Percentiles rank a stretch among this genome's conserved stretches.
These are phyloP conservation scores for Pseudomyrmex concolor DNA, from an alignment of 1,140 invertebrate species.

Conservation along the genomic window DNA sequence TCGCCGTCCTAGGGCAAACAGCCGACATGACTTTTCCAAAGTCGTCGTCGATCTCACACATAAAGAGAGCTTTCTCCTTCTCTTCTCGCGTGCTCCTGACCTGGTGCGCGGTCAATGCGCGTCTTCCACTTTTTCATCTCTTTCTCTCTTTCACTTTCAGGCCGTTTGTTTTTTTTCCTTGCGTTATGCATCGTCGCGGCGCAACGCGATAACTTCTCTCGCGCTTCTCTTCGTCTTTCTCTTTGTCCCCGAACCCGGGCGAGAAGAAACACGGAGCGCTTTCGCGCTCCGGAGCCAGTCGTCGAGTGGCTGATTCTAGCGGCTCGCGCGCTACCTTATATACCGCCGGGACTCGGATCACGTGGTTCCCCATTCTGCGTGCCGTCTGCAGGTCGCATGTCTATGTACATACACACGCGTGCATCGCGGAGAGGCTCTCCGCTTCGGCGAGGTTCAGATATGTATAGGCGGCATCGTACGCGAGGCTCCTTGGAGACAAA, in stretches of 20 bases:
- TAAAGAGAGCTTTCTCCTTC: constrained; percentile 40
- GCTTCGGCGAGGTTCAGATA: constrained; percentile 1
- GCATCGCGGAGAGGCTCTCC: background rate
- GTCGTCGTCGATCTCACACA: constrained; percentile 23
- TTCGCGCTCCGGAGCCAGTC: constrained; percentile 75
- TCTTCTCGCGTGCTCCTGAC: constrained; percentile 17
- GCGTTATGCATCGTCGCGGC: constrained; percentile 2
- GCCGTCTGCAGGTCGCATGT: background rate
- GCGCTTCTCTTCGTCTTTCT: background rate
- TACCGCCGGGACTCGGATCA: constrained; percentile 72
- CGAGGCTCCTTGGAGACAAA: constrained; percentile 10
- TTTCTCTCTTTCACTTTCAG: constrained; percentile 30
- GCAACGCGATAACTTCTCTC: background rate
- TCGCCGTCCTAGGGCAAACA: constrained; percentile 34
- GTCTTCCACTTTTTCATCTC: constrained; percentile 27
- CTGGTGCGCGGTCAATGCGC: constrained; percentile 29
- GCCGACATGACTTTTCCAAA: constrained; percentile 31
- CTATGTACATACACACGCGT: constrained; percentile 7
- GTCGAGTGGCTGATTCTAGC: constrained; percentile 77
- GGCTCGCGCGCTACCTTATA: constrained; percentile 73
- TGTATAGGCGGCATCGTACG: constrained; percentile 1
- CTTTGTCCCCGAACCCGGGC: background rate
- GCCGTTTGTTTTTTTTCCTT: constrained; percentile 33
- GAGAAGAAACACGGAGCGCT: constrained; percentile 28
- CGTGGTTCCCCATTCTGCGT: constrained; percentile 64